Conservation (phyloP, 2,888 invertebrate species). For the Drosophila anomelani region DNA sequence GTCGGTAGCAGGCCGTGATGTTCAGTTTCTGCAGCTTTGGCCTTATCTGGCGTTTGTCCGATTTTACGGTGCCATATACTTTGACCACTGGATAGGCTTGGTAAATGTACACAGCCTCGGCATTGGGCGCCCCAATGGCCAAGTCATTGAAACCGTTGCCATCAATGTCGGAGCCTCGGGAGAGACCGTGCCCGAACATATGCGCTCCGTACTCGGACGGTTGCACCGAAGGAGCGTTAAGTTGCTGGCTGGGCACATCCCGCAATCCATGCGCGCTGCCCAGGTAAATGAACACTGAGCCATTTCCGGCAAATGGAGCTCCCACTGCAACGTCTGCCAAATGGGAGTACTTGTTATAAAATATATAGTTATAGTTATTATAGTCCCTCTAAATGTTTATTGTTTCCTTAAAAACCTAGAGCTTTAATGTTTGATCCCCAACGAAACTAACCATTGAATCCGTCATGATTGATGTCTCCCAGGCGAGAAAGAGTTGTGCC, state of each 20-base stretch:
- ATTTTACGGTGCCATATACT: constrained; percentile 76
- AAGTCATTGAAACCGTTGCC: constrained; percentile 84
- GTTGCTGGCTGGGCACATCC: constrained; percentile 83
- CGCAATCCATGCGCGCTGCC: constrained; percentile 84
- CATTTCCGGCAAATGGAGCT: constrained; percentile 88
- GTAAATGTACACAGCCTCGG: constrained; percentile 84
- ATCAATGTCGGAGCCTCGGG: constrained; percentile 85
- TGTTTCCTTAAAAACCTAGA: neutral
- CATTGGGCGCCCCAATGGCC: constrained; percentile 85
- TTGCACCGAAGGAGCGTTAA: constrained; percentile 76
- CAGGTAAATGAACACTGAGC: constrained; percentile 88
- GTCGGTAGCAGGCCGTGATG: constrained; percentile 80
- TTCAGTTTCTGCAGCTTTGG: constrained; percentile 81
- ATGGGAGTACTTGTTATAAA: neutral
- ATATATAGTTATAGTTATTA: too few relatives aligned
- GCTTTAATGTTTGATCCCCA: neutral
- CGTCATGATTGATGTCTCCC: constrained; percentile 89
- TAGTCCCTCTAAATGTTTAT: neutral
- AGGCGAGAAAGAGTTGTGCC: constrained; percentile 81
- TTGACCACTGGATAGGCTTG: constrained; percentile 85
- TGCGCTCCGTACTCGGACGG: constrained; percentile 75
- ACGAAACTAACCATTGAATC: constrained; percentile 86
- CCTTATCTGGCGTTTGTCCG: constrained; percentile 82
- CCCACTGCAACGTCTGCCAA: constrained; percentile 88
- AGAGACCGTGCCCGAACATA: constrained; percentile 83